A percentile compares a stretch with the other conserved stretches of the same genome.
Conservation (phyloP, 2,113 vertebrate species). For the Austrofundulus limnaeus region DNA sequence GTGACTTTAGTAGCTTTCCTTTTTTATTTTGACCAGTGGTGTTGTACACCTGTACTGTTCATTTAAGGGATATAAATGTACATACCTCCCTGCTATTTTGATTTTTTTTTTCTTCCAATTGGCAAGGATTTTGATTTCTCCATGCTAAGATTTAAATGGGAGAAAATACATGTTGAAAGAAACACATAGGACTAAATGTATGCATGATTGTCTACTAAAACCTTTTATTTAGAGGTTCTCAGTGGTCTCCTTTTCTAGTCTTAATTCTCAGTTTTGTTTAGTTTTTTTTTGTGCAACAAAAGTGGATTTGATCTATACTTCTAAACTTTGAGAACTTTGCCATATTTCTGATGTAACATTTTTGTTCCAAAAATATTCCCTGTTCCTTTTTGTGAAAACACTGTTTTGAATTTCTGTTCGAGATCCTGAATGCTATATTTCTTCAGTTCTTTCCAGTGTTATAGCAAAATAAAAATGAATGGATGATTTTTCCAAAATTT, state of each 20-base stretch:
- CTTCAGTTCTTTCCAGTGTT: slow-evolving; percentile 3
- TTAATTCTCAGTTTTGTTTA: background rate
- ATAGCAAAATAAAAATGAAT: slow-evolving; percentile 5
- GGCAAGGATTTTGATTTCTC: slow-evolving; percentile 4
- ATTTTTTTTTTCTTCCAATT: slow-evolving; percentile 16
- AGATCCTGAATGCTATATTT: background rate
- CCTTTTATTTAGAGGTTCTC: background rate
- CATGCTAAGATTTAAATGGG: background rate
- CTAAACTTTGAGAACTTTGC: too few relatives aligned
- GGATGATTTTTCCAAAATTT: too few relatives aligned
- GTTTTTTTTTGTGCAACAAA: background rate
- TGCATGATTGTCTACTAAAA: background rate
- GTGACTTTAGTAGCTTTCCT: slow-evolving; percentile 27
- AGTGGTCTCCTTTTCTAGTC: background rate
- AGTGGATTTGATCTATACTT: too few relatives aligned
- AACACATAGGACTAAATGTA: background rate
- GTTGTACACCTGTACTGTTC: background rate
- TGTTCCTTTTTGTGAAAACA: slow-evolving; percentile 49
- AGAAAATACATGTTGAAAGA: background rate
- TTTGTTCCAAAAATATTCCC: background rate
- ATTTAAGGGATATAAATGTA: background rate
- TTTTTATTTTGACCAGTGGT: slow-evolving; percentile 28
- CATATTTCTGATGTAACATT: slow-evolving; percentile 19
- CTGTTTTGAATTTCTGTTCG: background rate
- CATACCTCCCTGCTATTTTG: slow-evolving; percentile 1